These are phyloP conservation scores for Tichodroma muraria DNA, from an alignment of 2,113 vertebrate species.

Conservation along the genomic window DNA sequence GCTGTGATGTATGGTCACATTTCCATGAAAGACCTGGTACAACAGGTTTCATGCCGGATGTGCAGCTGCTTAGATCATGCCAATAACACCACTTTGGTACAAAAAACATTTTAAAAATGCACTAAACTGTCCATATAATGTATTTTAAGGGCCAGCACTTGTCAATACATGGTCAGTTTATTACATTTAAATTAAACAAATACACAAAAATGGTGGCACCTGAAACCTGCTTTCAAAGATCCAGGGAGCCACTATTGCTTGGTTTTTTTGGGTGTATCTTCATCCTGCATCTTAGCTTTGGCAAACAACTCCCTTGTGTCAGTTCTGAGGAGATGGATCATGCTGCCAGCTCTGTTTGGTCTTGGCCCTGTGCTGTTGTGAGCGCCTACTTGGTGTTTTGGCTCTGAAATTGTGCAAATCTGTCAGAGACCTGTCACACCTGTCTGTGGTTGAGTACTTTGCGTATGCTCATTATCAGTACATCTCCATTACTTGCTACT, in stretches of 20 bases:
- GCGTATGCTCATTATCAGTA: neutral
- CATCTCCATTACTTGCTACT: neutral
- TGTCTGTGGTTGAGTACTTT: neutral
- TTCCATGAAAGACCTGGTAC: neutral
- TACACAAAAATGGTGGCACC: neutral
- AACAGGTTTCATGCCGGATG: neutral
- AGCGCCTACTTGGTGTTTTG: neutral
- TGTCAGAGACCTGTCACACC: neutral
- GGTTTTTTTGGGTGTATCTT: neutral
- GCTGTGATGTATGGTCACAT: neutral
- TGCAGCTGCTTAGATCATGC: neutral
- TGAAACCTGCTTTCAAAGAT: neutral
- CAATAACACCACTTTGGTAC: neutral
- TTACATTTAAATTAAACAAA: neutral
- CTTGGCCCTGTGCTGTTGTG: neutral
- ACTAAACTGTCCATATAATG: neutral
- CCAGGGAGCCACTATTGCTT: neutral
- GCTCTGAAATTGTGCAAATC: neutral
- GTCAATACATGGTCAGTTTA: neutral
- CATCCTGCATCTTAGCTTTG: neutral
- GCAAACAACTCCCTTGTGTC: neutral
- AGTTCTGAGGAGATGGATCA: neutral
- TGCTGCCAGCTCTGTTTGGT: neutral
- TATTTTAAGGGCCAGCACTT: neutral
- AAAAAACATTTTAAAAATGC: neutral